These are phyloP conservation scores for Cryptops parisi DNA, from an alignment of 2,888 invertebrate species.

Conservation along the genomic window DNA sequence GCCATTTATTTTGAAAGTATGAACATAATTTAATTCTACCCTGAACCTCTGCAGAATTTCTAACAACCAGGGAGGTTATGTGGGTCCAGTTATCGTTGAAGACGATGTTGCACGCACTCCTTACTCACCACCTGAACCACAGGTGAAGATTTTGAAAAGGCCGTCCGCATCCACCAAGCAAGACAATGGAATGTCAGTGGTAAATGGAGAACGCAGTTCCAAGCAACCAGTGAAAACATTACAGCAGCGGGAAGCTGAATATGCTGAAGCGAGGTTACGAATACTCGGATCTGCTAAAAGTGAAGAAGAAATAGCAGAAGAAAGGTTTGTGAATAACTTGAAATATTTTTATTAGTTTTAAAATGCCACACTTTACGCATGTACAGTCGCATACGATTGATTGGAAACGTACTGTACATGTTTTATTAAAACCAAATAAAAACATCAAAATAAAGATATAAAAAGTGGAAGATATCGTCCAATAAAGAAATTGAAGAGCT, in stretches of 20 bases:
- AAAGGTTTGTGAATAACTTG: too few relatives aligned
- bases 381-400: too few relatives aligned
- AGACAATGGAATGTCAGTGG: background rate
- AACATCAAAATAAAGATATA: too few relatives aligned
- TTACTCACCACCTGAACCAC: constrained; percentile 61
- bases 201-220: constrained; percentile 19
- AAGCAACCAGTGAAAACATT: constrained; percentile 33
- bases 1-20: too few relatives aligned
- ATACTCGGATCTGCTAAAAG: constrained; percentile 66
- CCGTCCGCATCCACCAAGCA: constrained; percentile 37
- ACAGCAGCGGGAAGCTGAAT: constrained; percentile 72
- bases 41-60: background rate
- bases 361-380: too few relatives aligned
- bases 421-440: too few relatives aligned
- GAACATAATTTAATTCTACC: too few relatives aligned
- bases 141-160: constrained; percentile 67
- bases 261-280: constrained; percentile 76
- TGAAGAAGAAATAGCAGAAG: constrained; percentile 19
- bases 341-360: too few relatives aligned
- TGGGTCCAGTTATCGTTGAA: constrained; percentile 15
- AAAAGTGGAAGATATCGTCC: too few relatives aligned
- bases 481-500: too few relatives aligned
- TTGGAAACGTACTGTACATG: too few relatives aligned
- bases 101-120: constrained; percentile 65
- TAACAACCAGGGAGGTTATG: constrained; percentile 2